A percentile compares a stretch with the other conserved stretches of the same genome.
Conservation (phyloP, 2,888 invertebrate species). For the Aelia acuminata region DNA sequence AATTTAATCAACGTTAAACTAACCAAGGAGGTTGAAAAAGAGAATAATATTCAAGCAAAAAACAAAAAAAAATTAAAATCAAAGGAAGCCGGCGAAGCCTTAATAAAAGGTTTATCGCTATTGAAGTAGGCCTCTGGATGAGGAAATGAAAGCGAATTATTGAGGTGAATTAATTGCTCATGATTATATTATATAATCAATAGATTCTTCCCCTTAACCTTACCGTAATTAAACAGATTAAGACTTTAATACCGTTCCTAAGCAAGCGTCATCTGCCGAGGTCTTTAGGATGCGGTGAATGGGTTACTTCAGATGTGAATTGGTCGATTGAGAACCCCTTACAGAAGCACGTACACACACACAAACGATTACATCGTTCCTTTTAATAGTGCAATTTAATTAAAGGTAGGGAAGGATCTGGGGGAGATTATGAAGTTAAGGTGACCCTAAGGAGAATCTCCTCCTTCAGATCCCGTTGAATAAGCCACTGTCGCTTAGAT, state of each 20-base stretch:
- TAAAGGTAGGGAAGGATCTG: neutral
- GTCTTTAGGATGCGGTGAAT: neutral
- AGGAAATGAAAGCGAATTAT: slow-evolving; percentile 47
- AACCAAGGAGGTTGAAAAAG: too few relatives aligned
- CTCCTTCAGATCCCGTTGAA: neutral
- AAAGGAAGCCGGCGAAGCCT: neutral
- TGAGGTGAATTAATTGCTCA: slow-evolving; percentile 49
- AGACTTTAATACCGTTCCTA: slow-evolving; percentile 33
- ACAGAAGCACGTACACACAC: neutral
- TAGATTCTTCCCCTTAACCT: neutral
- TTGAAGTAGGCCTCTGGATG: neutral
- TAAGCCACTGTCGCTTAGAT: neutral
- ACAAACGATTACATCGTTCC: slow-evolving; percentile 39
- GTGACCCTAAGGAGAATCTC: neutral
- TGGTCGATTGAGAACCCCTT: neutral
- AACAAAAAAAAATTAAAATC: neutral
- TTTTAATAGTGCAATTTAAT: slow-evolving; percentile 56
- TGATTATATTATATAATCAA: slow-evolving; percentile 54
- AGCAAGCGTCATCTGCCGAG: neutral
- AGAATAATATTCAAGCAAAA: neutral
- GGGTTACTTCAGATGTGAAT: slow-evolving; percentile 52
- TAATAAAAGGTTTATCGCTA: slow-evolving; percentile 28
- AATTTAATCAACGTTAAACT: too few relatives aligned
- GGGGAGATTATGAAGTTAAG: slow-evolving; percentile 49
- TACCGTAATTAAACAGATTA: slow-evolving; percentile 41